Evolutionary conservation across 2,113 vertebrate species (phyloP), one percentile per base, ranked within the genome.

Genomic region (Symphodus melops): DNA sequence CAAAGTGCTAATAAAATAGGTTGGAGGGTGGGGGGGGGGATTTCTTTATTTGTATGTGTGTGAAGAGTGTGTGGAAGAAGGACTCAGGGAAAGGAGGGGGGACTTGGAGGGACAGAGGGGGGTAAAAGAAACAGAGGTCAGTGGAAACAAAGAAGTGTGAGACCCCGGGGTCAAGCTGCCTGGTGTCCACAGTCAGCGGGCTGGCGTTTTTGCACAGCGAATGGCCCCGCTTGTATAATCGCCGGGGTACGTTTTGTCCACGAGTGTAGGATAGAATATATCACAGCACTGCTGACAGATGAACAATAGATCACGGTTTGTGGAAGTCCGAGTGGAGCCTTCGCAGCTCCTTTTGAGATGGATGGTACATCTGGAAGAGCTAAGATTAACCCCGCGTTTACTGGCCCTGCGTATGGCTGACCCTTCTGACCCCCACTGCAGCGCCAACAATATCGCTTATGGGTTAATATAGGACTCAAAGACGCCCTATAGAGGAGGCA

Each of bases 1-100:
- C 87, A 91, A 90, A 92, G 89, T 77, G 86, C 91, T 89, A 92
- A 92, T 92, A 93, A 94, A 95, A 92, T 92, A 91, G 93, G 91
- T 90, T 84, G 72, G 51, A 78, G 72, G 86, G 8, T 1, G 39
- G 6, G 39, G 39, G 86, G 84, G 79, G 85, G 88, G 77, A 21
- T 77, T 88, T 90, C 90, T 92, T 92, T 92, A 92, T 93, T 85
- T 89, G 88, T 82, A 72, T 89, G 88, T 88, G 86, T 93, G 90
- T 81, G 90, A 83, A 84, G 77, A 85, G 78, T 68, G 79, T 79
- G 83, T 81, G 90, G 67, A 79, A 81, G 86, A 84, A 58, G 46
- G 4, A 55, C 75, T 41, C 54, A 42, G 2, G 61, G 73, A 46
- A 58, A 53, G 53, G 81, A 73, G 59, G 83, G 68, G 62, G 51